phyloP scores from a whole-genome alignment of 92 coral and sea anemone species.

The Montipora capitata region DNA sequence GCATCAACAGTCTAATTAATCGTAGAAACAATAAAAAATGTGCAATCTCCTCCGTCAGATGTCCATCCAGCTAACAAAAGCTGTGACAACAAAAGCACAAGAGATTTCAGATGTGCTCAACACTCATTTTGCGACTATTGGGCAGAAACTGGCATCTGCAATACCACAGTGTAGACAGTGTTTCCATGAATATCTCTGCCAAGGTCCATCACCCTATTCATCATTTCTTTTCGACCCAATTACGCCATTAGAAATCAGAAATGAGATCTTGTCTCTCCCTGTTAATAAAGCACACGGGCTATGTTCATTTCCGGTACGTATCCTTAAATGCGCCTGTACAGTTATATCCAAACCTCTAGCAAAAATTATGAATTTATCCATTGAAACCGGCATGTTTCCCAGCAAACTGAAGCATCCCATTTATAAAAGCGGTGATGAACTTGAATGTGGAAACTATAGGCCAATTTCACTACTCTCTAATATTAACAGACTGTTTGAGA shows the following conservation, averaged over 20 bases:
- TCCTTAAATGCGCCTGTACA: conserved; percentile 15
- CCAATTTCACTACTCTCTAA: too few relatives aligned
- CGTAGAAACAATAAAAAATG: conserved; percentile 23
- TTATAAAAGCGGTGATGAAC: too few relatives aligned
- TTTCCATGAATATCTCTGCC: conserved; percentile 29
- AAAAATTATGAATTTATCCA: background rate
- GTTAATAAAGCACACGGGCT: conserved; percentile 5
- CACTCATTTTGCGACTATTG: conserved; percentile 43
- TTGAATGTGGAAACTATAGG: too few relatives aligned
- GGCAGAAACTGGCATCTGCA: conserved; percentile 34
- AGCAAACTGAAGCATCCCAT: too few relatives aligned
- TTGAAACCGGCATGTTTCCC: too few relatives aligned
- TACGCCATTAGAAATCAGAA: conserved; percentile 11
- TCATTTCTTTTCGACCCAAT: conserved; percentile 14
- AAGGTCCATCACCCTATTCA: background rate
- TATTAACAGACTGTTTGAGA: too few relatives aligned
- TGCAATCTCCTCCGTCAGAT: conserved; percentile 5
- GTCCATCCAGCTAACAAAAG: background rate
- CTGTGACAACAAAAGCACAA: conserved; percentile 13
- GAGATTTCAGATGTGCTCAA: conserved; percentile 38
- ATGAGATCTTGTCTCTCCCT: conserved; percentile 15
- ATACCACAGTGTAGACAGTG: conserved; percentile 24
- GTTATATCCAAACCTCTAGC: conserved; percentile 10
- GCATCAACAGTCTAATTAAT: conserved; percentile 21
- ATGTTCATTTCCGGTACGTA: conserved; percentile 4